Conservation (phyloP, 1,140 invertebrate species). For the Periplaneta americana region DNA sequence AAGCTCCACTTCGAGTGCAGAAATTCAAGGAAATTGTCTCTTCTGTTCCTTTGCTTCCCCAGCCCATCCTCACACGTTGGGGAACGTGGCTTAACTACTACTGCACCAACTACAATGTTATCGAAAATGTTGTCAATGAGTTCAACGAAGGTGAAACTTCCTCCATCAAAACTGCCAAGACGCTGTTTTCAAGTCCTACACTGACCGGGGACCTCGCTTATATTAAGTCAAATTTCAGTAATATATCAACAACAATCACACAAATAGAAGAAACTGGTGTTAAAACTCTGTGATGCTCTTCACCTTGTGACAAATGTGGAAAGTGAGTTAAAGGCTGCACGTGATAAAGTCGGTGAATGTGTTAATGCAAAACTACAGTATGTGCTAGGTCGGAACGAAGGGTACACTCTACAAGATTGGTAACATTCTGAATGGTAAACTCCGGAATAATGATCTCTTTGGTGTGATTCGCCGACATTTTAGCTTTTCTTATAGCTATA, state of each 20-base stretch:
- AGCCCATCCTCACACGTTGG: neutral
- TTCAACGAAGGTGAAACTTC: neutral
- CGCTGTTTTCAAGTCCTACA: neutral
- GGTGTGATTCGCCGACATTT: no score
- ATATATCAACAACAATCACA: neutral
- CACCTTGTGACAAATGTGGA: no score
- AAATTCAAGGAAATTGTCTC: no score
- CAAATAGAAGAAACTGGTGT: neutral
- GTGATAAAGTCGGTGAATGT: no score
- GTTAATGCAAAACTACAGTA: no score
- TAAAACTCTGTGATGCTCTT: neutral
- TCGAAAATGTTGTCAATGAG: neutral
- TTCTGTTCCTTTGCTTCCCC: neutral
- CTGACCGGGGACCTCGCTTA: neutral
- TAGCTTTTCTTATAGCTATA: no score
- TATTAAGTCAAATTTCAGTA: constrained; percentile 1
- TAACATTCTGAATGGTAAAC: no score
- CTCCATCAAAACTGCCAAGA: neutral
- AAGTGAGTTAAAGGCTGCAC: no score
- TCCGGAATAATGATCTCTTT: no score
- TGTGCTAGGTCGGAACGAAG: no score
- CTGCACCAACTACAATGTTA: neutral
- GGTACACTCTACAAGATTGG: no score
- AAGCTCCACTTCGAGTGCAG: neutral
- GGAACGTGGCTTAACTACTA: neutral